Evolutionary conservation across 2,888 invertebrate species (phyloP).

Genomic region (Agelastica alni): DNA sequence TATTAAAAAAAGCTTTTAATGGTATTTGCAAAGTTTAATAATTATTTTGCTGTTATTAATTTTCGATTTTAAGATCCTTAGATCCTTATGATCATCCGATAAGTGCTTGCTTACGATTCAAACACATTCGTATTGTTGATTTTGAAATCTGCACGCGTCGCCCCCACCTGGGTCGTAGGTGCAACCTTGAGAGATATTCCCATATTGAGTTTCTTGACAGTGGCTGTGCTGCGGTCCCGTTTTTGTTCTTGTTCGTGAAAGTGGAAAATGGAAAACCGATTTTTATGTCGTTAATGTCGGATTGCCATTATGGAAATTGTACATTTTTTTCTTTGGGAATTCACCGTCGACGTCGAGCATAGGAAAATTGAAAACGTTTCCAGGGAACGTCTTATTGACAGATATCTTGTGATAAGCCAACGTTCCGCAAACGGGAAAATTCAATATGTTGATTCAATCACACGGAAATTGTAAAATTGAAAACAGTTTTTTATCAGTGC

Average conservation of each 20-base stretch:
- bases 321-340: slow-evolving; percentile 18
- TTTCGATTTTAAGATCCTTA: too few relatives aligned
- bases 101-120: too few relatives aligned
- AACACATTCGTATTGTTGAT: not conserved
- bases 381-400: slow-evolving; percentile 8
- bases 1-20: not conserved
- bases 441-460: too few relatives aligned
- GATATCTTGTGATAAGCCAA: not conserved
- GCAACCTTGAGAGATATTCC: slow-evolving; percentile 2
- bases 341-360: slow-evolving; percentile 8
- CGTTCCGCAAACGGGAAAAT: slow-evolving; percentile 5
- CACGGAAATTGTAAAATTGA: too few relatives aligned
- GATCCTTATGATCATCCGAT: too few relatives aligned
- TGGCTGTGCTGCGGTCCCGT: not conserved
- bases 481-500: too few relatives aligned
- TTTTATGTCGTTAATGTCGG: slow-evolving; percentile 23
- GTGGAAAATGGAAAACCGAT: slow-evolving; percentile 24
- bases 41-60: too few relatives aligned
- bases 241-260: slow-evolving; percentile 21
- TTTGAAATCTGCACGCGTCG: not conserved
- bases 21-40: not conserved
- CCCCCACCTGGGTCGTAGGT: not conserved
- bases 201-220: slow-evolving; percentile 2
- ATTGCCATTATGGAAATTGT: slow-evolving; percentile 26
- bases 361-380: slow-evolving; percentile 20